Evolutionary conservation across 2,888 invertebrate species (phyloP).

Genomic region (Amiota minor): DNA sequence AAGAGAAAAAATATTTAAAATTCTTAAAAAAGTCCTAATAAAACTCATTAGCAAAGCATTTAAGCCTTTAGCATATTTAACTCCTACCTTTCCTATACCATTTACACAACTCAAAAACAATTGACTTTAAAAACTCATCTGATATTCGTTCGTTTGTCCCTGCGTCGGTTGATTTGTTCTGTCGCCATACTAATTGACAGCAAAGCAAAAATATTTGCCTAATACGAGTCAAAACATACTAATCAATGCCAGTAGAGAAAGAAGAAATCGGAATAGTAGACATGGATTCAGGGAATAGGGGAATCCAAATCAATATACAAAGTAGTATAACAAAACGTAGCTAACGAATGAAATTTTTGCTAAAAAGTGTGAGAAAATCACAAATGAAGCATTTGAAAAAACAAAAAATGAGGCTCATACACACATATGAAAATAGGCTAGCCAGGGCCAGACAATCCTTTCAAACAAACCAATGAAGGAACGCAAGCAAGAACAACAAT

Average conservation of each 20-base stretch:
- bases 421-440: slow-evolving; percentile 30
- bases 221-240: slow-evolving; percentile 65
- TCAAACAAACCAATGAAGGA: slow-evolving; percentile 55
- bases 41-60: too few species aligned
- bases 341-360: slow-evolving; percentile 30
- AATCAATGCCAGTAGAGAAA: slow-evolving; percentile 55
- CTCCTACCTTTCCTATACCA: too few species aligned
- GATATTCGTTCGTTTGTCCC: too few species aligned
- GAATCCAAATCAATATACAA: slow-evolving; percentile 42
- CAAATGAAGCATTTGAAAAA: slow-evolving; percentile 29
- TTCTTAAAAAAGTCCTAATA: too few species aligned
- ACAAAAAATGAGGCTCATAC: slow-evolving; percentile 17
- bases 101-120: too few species aligned
- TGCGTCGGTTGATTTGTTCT: too few species aligned
- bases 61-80: too few species aligned
- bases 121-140: too few species aligned
- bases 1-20: too few species aligned
- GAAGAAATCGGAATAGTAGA: slow-evolving; percentile 24
- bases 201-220: slow-evolving; percentile 66
- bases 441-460: slow-evolving; percentile 45
- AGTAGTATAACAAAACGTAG: not conserved
- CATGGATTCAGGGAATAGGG: slow-evolving; percentile 13
- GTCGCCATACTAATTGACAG: slow-evolving; percentile 55
- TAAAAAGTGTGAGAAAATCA: slow-evolving; percentile 21
- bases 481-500: slow-evolving; percentile 5